Evolutionary conservation across 2,113 vertebrate species (phyloP).

Genomic region (Motacilla tschutschensis): DNA sequence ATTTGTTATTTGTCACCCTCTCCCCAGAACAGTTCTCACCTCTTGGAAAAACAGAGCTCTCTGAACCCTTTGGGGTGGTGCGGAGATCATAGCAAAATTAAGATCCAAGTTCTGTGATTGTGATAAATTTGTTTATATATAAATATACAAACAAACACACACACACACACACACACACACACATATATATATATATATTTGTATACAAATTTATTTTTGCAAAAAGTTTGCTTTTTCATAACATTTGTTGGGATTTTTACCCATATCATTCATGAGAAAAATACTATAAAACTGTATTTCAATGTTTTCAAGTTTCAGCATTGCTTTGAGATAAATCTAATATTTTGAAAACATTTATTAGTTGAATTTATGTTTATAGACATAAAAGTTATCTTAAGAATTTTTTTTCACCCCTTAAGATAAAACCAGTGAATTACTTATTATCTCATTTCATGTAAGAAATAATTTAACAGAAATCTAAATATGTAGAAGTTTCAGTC

Average conservation of each 20-base stretch:
- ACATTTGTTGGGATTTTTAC: not conserved
- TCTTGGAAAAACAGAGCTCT: not conserved
- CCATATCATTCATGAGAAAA: not conserved
- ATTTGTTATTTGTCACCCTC: not conserved
- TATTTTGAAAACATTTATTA: not conserved
- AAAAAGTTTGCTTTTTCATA: not conserved
- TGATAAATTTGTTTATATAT: not conserved
- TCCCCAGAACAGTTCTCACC: not conserved
- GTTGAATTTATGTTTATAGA: not conserved
- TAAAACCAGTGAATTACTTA: not conserved
- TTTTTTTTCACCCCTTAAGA: accelerated
- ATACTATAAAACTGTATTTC: not conserved
- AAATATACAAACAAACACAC: not conserved
- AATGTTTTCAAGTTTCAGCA: not conserved
- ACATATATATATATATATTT: accelerated
- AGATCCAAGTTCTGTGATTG: not conserved
- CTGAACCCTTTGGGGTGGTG: not conserved
- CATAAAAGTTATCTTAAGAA: not conserved
- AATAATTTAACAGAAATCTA: not conserved
- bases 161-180: accelerated
- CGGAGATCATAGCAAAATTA: not conserved
- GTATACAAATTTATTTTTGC: not conserved
- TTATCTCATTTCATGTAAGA: not conserved
- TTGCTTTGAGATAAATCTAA: not conserved
- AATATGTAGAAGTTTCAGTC: not conserved